Base-by-base conservation (phyloP, 2,888 invertebrate genomes). In the Pterobdella sp. region DNA sequence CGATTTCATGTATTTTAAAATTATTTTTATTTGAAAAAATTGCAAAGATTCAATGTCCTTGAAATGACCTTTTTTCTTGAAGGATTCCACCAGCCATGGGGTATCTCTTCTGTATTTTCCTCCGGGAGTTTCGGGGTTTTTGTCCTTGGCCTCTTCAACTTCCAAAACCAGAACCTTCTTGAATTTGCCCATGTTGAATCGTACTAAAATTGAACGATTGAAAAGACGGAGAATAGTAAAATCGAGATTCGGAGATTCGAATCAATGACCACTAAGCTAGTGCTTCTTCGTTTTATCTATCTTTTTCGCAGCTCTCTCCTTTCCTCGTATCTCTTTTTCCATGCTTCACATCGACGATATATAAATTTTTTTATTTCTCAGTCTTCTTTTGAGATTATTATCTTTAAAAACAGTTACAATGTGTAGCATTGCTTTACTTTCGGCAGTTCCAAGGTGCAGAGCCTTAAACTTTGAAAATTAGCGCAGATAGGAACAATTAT, bases 81-180 rank as follows among this genome's bases (percentile, higher is more conserved):
- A 75, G 31, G 74, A 64, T 32, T 75, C 75, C n/a, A 75, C 74
- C 32, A 75, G 68, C 75, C 75, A 75, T 18, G 74, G 74, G 1
- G 74, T 74, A 70, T 75, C 75, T 10, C 74, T 72, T 31, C 75
- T 68, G 72, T 75, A 75, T 67, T 75, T 75, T 26, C 75, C 75
- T 22, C 75, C 75, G 4, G 74, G 74, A 31, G 75, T 75, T 42
- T 74, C 74, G 36, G 74, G 42, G 34, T 74, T 75, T 52, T 75
- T 75, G 64, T 75, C 75, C 49, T 75, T 75, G 29, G 75, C 74
- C 26, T 49, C 67, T 63, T 75, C 74, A 32, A 75, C 75, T 63
- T 75, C 75, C 37, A 75, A 35, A 56, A 75, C 75, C 36, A 75
- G 34, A 52, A 75, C 75, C 35, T 64, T 72, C 70, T 75, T 72